Evolutionary conservation across 23 tunicate genomes (phyloP).

Genomic region (Styela clava): DNA sequence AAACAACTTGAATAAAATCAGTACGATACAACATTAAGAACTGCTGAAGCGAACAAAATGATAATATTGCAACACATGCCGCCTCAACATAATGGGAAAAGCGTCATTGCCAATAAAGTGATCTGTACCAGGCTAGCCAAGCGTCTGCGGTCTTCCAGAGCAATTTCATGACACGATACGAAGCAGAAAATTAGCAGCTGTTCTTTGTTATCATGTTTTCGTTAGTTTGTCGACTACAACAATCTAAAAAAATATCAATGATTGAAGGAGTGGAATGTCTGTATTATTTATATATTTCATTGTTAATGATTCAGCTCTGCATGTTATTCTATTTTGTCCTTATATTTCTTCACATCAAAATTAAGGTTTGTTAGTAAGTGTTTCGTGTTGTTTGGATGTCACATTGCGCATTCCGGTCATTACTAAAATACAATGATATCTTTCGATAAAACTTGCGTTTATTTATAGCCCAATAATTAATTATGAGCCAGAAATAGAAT

Average conservation of each 20-base stretch:
- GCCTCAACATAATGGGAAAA: too few species aligned
- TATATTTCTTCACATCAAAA: too few species aligned
- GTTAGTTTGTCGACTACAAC: not conserved
- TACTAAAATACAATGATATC: too few species aligned
- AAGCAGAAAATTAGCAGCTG: not conserved
- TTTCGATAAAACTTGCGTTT: too few species aligned
- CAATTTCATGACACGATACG: not conserved
- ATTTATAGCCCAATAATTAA: too few species aligned
- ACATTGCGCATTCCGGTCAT: too few species aligned
- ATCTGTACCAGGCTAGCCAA: not conserved
- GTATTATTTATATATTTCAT: not conserved
- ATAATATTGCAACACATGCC: too few species aligned
- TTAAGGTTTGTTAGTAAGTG: too few species aligned
- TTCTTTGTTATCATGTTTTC: not conserved
- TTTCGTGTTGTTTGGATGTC: too few species aligned
- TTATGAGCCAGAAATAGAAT: too few species aligned
- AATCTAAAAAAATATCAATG: not conserved
- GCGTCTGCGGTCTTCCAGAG: not conserved
- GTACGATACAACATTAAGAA: not conserved
- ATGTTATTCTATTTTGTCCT: too few species aligned
- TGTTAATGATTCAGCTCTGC: not conserved
- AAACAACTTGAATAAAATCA: not conserved
- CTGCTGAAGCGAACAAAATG: too few species aligned
- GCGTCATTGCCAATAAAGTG: not conserved
- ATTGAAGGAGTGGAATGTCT: not conserved